These are phyloP conservation scores for Drosophila funebris DNA, from an alignment of 1,140 invertebrate species.

Conservation along the genomic window DNA sequence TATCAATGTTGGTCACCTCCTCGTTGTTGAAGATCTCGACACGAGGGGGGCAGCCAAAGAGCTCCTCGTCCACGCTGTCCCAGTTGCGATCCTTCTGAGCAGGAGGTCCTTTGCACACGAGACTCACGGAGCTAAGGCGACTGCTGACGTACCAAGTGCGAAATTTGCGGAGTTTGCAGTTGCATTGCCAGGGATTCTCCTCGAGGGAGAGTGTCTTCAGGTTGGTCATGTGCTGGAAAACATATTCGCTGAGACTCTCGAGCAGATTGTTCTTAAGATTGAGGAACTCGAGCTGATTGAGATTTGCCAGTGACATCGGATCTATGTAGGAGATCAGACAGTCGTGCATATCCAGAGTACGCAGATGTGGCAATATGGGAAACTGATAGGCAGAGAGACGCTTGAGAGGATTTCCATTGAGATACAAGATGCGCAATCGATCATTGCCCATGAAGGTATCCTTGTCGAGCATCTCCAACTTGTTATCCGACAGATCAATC, in stretches of 20 bases:
- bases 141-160: constrained; percentile 91
- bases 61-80: constrained; percentile 87
- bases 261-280: constrained; percentile 89
- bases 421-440: constrained; percentile 87
- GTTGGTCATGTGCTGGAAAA: constrained; percentile 87
- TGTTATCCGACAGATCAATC: constrained; percentile 92
- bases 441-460: constrained; percentile 91
- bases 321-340: constrained; percentile 90
- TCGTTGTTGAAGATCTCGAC: constrained; percentile 86
- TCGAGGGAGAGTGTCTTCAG: constrained; percentile 91
- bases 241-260: constrained; percentile 86
- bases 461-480: constrained; percentile 87
- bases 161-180: constrained; percentile 92
- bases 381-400: constrained; percentile 88
- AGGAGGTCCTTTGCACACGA: constrained; percentile 87
- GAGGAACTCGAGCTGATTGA: constrained; percentile 88
- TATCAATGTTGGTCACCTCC: constrained; percentile 88
- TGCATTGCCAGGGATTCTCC: constrained; percentile 95
- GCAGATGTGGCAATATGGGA: constrained; percentile 88
- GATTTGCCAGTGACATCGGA: constrained; percentile 88
- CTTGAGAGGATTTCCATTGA: constrained; percentile 89
- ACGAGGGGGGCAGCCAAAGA: constrained; percentile 90
- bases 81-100: constrained; percentile 86
- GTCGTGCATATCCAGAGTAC: constrained; percentile 89
- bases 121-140: constrained; percentile 87